A percentile compares a stretch with the other conserved stretches of the same genome.
Evolutionary conservation across 2,113 vertebrate species (phyloP).

Genomic region (Gallinago paraguaiae): DNA sequence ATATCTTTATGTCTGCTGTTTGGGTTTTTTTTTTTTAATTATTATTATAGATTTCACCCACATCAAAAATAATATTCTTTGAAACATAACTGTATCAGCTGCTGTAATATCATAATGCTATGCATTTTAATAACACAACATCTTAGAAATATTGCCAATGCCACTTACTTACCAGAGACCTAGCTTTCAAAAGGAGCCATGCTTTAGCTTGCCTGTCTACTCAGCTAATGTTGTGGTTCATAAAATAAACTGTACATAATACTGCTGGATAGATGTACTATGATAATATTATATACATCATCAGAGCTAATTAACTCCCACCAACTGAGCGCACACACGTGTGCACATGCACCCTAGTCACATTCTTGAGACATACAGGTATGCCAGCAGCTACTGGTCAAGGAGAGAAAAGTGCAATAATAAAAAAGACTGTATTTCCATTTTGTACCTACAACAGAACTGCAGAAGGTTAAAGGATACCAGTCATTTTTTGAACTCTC

Average conservation of each 20-base stretch:
- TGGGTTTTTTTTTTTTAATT: rapidly evolving
- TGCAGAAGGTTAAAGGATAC: not conserved
- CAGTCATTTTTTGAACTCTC: not conserved
- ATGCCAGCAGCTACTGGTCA: not conserved
- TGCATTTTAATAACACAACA: not conserved
- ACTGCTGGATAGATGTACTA: not conserved
- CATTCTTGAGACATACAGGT: not conserved
- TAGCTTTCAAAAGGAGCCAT: not conserved
- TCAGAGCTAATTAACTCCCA: not conserved
- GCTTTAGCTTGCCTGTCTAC: not conserved
- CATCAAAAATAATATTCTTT: not conserved
- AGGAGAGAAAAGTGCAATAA: not conserved
- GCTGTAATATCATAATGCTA: not conserved
- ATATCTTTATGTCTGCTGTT: not conserved
- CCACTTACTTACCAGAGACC: not conserved
- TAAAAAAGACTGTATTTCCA: not conserved
- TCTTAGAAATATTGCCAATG: not conserved
- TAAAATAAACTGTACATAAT: not conserved
- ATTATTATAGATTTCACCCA: not conserved
- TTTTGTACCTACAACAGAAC: not conserved
- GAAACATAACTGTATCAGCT: not conserved
- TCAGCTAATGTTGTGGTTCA: not conserved
- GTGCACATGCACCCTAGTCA: not conserved
- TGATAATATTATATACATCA: not conserved
- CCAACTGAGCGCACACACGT: rapidly evolving